These are phyloP conservation scores for Salpingus planirostris DNA, from an alignment of 2,888 invertebrate species.

Conservation along the genomic window DNA sequence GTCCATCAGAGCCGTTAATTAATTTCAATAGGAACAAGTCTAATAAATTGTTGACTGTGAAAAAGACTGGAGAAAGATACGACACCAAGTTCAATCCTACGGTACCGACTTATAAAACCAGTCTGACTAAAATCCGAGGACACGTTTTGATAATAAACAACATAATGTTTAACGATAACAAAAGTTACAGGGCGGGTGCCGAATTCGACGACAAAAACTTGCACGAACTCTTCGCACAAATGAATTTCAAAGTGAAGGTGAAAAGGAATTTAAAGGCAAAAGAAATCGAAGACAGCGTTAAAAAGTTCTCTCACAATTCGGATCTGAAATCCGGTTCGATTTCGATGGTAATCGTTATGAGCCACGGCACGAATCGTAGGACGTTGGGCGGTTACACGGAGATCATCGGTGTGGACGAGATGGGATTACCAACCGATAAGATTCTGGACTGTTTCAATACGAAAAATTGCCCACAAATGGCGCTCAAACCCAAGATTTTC, in stretches of 20 bases:
- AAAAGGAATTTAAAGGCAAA: slow-evolving; percentile 41
- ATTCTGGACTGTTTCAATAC: slow-evolving; percentile 54
- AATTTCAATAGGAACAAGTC: no score
- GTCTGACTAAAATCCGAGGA: slow-evolving; percentile 27
- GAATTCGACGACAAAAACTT: slow-evolving; percentile 50
- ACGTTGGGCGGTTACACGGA: slow-evolving; percentile 44
- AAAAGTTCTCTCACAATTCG: slow-evolving; percentile 37
- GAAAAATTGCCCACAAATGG: slow-evolving; percentile 44
- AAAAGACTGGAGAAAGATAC: slow-evolving; percentile 7
- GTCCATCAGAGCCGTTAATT: no score
- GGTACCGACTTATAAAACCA: slow-evolving; percentile 29
- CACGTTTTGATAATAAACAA: slow-evolving; percentile 35
- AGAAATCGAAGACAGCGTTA: slow-evolving; percentile 39
- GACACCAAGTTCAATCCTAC: slow-evolving; percentile 1
- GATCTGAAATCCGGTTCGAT: slow-evolving; percentile 47
- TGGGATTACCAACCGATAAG: slow-evolving; percentile 43
- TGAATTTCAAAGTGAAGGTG: slow-evolving; percentile 47
- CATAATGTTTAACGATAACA: slow-evolving; percentile 27
- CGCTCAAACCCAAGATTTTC: slow-evolving; percentile 61
- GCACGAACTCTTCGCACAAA: slow-evolving; percentile 49
- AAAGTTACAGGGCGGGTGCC: slow-evolving; percentile 46
- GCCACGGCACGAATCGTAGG: slow-evolving; percentile 50
- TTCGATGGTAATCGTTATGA: slow-evolving; percentile 56
- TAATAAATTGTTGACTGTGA: slow-evolving; percentile 4
- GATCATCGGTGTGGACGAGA: slow-evolving; percentile 52